Evolutionary conservation across 23 tunicate species (phyloP).

Genomic region (Trididemnum clinides): DNA sequence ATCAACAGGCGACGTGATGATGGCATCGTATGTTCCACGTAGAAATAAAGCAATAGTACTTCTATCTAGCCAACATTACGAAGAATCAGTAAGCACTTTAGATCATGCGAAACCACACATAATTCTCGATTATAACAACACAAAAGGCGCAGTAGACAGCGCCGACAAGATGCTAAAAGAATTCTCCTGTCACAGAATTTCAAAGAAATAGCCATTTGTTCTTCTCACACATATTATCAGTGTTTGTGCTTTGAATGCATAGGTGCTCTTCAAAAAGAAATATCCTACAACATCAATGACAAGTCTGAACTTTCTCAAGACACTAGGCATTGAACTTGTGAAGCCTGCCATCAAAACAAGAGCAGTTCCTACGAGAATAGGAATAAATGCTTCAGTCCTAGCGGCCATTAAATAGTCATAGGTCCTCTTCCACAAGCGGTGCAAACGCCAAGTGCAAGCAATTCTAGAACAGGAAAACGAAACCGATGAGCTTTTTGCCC

Average conservation of each 20-base stretch:
- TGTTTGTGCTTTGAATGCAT: background rate
- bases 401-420: no score
- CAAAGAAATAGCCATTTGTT: background rate
- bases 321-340: background rate
- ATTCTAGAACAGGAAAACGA: no score
- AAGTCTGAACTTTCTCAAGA: background rate
- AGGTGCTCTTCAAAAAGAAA: background rate
- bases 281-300: background rate
- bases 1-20: background rate
- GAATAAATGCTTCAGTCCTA: background rate
- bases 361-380: background rate
- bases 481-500: no score
- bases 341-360: background rate
- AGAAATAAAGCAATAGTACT: background rate
- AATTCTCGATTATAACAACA: background rate
- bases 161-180: no score
- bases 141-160: background rate
- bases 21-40: background rate
- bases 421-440: no score
- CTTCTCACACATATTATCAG: background rate
- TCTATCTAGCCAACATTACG: background rate
- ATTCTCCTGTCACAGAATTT: no score
- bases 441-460: no score
- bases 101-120: background rate
- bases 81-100: background rate